phyloP scores from a whole-genome alignment of 2,113 vertebrate species.

The Gymnogyps californianus region DNA sequence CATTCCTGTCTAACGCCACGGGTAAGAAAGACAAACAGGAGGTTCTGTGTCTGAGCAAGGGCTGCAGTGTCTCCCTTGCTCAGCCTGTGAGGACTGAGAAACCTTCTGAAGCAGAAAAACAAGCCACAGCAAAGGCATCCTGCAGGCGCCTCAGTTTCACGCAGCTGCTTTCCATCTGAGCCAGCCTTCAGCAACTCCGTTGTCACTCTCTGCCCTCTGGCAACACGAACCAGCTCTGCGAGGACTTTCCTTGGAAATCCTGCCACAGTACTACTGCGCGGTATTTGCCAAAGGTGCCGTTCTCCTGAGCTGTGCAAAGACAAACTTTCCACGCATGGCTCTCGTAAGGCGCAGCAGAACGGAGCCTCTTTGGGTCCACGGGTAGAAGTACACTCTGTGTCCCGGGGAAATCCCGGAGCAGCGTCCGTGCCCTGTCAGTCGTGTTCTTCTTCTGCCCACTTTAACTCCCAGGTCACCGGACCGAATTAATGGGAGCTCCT shows the following conservation, averaged over 20 bases:
- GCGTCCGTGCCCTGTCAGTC: neutral
- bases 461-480: neutral
- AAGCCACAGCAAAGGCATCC: neutral
- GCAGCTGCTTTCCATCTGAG: neutral
- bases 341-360: accelerated
- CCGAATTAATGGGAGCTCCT: neutral
- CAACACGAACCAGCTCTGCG: neutral
- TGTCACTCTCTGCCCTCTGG: neutral
- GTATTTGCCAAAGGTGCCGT: neutral
- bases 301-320: neutral
- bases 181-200: neutral
- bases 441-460: neutral
- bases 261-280: neutral
- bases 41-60: neutral
- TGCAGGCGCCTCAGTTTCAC: neutral
- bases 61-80: neutral
- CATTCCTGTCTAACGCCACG: neutral
- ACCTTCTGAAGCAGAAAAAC: neutral
- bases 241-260: neutral
- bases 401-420: neutral
- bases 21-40: neutral
- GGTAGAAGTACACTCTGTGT: neutral
- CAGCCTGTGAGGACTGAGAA: neutral
- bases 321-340: neutral
- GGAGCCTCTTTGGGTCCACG: neutral